Evolutionary conservation across 2,113 vertebrate genomes (phyloP), one percentile per base, ranked within the genome.

Genomic region (Pelvicachromis taeniatus): DNA sequence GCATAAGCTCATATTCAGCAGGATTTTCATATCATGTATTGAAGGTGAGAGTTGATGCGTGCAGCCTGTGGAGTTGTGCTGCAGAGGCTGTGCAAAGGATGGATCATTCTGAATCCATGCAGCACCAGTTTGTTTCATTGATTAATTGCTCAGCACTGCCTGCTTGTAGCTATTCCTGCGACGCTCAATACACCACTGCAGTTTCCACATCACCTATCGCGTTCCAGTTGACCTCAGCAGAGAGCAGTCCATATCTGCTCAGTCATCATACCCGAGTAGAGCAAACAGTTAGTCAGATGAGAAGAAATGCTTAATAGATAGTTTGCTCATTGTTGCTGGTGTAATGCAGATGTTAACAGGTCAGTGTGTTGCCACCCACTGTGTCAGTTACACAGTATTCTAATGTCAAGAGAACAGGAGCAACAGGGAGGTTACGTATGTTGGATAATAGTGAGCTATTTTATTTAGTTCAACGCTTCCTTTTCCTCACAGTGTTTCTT

Each of bases 151-250:
- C 79, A 85, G 82, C 83, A 59, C 89, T 85, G 89, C 83, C 86
- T 89, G 91, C 91, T 88, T 87, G 91, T 83, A 85, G 93, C 93
- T 94, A 94, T 95, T 95, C 83, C 92, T 94, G 92, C 87, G 53
- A 77, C 81, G 55, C 78, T 95, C 95, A 91, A 96, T 96, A 96
- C 52, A 14, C 88, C 86, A 83, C 91, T 95, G 94, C 92, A 90
- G 89, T 80, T 90, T 89, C 88, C 40, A 83, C 91, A 92, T 70
- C 19, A 80, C 80, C 85, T 91, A 88, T 93, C 91, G 5, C 78
- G 21, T 94, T 94, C 92, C 91, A 85, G 88, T 91, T 94, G 94
- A 91, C 94, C 92, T 94, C 93, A 88, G 93, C 91, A 93, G 59
- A 88, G 80, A 80, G 79, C 80, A 68, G 55, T 56, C 23, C 40